Evolutionary conservation across 2,113 vertebrate genomes (phyloP).

Genomic region (Porphyrio hochstetteri): DNA sequence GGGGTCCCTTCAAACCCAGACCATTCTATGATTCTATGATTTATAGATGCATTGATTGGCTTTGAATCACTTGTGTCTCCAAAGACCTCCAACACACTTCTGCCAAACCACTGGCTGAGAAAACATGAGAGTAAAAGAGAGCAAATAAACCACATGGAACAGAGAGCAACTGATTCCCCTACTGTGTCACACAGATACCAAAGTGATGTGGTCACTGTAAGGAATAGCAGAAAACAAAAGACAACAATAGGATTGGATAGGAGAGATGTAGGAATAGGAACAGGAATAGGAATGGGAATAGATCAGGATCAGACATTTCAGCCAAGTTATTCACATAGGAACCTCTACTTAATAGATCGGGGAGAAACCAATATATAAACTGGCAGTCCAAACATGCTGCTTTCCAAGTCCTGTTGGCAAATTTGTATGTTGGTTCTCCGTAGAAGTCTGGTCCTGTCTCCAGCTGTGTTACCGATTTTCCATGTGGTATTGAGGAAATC

Average conservation of each 20-base stretch:
- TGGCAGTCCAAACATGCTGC: background rate
- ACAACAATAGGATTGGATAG: background rate
- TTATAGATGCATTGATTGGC: slow-evolving; percentile 37
- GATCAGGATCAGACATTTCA: background rate
- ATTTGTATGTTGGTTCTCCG: background rate
- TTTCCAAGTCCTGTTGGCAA: background rate
- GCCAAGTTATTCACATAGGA: background rate
- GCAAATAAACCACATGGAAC: background rate
- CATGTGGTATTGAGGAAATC: slow-evolving; percentile 47
- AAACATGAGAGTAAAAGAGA: background rate
- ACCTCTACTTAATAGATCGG: background rate
- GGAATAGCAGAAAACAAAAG: background rate
- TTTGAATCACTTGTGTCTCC: slow-evolving; percentile 36
- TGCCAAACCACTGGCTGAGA: background rate
- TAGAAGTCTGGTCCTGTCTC: slow-evolving; percentile 2
- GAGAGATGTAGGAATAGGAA: no score
- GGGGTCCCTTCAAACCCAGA: no score
- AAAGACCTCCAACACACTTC: background rate
- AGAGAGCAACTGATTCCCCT: background rate
- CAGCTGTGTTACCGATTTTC: slow-evolving; percentile 33
- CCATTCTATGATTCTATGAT: background rate
- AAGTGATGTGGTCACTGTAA: background rate
- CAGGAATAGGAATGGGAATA: background rate
- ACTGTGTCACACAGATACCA: background rate
- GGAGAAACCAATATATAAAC: background rate